These are phyloP conservation scores for Stomorhina lunata DNA, from an alignment of 2,888 invertebrate species.

Conservation along the genomic window DNA sequence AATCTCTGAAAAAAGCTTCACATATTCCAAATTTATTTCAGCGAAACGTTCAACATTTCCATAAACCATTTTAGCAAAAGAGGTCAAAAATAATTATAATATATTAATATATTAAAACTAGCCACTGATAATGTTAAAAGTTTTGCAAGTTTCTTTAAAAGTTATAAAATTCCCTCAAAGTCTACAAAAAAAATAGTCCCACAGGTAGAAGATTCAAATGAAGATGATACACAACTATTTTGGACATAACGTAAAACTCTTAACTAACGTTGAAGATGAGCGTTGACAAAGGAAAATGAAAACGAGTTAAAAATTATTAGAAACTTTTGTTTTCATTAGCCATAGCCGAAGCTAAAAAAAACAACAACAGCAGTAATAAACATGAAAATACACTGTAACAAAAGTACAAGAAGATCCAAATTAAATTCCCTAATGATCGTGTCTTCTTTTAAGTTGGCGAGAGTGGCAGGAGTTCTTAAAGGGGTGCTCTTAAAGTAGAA, in stretches of 20 bases:
- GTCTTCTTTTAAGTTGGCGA: too few relatives aligned
- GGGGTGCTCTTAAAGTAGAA: too few relatives aligned
- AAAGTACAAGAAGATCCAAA: constrained; percentile 38
- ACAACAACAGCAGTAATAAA: background rate
- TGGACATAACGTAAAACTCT: background rate
- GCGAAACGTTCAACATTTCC: too few relatives aligned
- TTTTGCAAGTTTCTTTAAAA: background rate
- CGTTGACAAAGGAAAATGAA: background rate
- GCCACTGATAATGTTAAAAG: too few relatives aligned
- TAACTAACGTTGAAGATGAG: background rate
- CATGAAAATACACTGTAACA: background rate
- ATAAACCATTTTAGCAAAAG: too few relatives aligned
- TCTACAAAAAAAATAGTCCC: constrained; percentile 1
- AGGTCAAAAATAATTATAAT: too few relatives aligned
- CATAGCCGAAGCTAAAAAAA: too few relatives aligned
- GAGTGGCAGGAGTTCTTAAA: too few relatives aligned
- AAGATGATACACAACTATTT: constrained; percentile 47
- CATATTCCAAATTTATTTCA: too few relatives aligned
- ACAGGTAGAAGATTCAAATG: background rate
- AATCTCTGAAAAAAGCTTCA: too few relatives aligned
- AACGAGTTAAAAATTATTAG: constrained; percentile 4
- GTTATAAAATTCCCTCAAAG: constrained; percentile 4
- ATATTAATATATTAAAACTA: too few relatives aligned
- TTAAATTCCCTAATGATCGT: constrained; percentile 26
- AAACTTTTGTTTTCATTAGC: constrained; percentile 42